Percentiles rank a stretch among this genome's conserved stretches.
These are phyloP conservation scores for Sanderia malayensis DNA, from an alignment of 30 jellyfish, hydroid and myxozoan genomes.

Conservation along the genomic window DNA sequence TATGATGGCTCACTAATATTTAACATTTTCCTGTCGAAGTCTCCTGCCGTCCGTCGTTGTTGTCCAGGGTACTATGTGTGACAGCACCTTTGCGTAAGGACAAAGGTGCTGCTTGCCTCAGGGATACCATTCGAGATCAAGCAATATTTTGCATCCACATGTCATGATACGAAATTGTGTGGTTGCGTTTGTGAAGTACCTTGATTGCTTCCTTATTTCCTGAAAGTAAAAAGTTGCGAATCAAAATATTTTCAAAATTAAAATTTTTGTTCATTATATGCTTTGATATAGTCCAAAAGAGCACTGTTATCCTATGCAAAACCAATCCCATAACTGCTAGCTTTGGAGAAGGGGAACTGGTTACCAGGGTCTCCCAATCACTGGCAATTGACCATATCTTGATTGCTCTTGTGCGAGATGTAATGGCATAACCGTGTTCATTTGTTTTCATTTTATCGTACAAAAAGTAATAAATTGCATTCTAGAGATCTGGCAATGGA, in stretches of 20 bases:
- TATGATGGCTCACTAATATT: too few species aligned
- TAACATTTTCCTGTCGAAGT: not conserved
- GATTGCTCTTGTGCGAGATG: not conserved
- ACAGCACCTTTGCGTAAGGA: slow-evolving; percentile 2
- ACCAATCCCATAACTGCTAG: slow-evolving; percentile 1
- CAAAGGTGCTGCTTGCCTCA: not conserved
- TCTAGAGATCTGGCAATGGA: not conserved
- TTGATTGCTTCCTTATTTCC: not conserved
- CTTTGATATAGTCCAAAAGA: not conserved
- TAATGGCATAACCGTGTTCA: not conserved
- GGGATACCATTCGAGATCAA: not conserved
- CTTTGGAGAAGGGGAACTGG: slow-evolving; percentile 1
- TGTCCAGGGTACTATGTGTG: not conserved
- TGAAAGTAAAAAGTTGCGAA: not conserved
- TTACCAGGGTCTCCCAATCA: slow-evolving; percentile 2
- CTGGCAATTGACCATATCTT: slow-evolving; percentile 1
- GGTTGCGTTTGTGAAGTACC: not conserved
- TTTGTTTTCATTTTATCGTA: not conserved
- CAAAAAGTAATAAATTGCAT: not conserved
- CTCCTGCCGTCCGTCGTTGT: not conserved
- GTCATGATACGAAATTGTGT: not conserved
- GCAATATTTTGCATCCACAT: not conserved
- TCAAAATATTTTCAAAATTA: not conserved
- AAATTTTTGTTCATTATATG: not conserved
- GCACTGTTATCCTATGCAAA: not conserved